Conservation (phyloP, 1,140 invertebrate species). For the Hestina assimilis region DNA sequence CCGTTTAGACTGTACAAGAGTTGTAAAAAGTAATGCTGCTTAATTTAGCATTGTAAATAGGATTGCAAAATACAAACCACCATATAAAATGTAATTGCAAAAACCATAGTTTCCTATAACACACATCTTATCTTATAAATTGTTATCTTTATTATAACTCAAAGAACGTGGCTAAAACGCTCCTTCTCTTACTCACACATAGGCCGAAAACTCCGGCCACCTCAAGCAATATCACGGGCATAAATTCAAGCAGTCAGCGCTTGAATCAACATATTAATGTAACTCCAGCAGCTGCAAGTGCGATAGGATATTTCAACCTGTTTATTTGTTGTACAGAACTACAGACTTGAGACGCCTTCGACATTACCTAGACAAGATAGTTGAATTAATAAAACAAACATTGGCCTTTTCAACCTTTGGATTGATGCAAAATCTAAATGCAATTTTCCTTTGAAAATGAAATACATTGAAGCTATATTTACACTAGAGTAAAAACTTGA, state of each 20-base stretch:
- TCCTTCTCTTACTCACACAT: neutral
- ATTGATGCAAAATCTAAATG: too few species aligned
- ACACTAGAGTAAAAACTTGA: too few species aligned
- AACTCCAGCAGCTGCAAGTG: conserved; percentile 12
- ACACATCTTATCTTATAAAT: too few species aligned
- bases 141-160: neutral
- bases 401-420: neutral
- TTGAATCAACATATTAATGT: conserved; percentile 28
- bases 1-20: too few species aligned
- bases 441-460: too few species aligned
- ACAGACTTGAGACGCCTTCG: neutral
- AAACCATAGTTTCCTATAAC: too few species aligned
- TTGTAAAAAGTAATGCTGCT: too few species aligned
- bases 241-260: conserved; percentile 19
- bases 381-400: neutral
- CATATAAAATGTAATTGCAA: too few species aligned
- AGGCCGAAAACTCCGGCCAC: neutral
- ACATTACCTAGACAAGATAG: neutral
- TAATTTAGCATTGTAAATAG: too few species aligned
- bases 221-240: conserved; percentile 16
- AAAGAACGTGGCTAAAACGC: neutral
- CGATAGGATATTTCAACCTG: conserved; percentile 7
- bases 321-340: conserved; percentile 7
- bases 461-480: too few species aligned
- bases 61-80: too few species aligned